Base-by-base conservation (phyloP, 1,140 invertebrate species). In the Kradibia gibbosae region DNA sequence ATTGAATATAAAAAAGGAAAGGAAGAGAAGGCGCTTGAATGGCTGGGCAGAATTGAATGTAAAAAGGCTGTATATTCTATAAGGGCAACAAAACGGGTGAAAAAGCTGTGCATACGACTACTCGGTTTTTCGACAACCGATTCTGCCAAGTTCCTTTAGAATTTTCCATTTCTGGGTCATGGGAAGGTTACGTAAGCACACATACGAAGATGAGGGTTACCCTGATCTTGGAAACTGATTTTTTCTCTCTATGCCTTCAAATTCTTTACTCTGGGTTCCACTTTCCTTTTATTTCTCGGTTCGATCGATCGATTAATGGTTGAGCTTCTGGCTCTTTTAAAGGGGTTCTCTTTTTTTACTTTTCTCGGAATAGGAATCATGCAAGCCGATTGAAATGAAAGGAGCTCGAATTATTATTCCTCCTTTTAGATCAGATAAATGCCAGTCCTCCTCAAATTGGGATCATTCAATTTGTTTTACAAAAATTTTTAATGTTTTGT, bases 141-240 rank as follows among this genome's bases (percentile, higher is more conserved):
- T 87, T 88, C 85, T 84, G 72, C 73, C 82, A 86, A 78, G 48
- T 62, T 87, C 86, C 89, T 88, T 89, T 90, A 89, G 83, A 91
- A 90, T 88, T 88, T 87, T 85, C 83, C 71, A 85, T 88, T 91
- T 90, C 88, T 90, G 81, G 90, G 89, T 91, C 90, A 91, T 91
- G 90, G 89, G 90, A 91, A 91, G 88, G 85, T 87, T 85, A 48
- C 84, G 78, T 86, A 87, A 85, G 81, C 78, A 67, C 57, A 55
- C 17, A n/a, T 34, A 55, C 7, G 3, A 31, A 82, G 42, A 70
- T 55, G 65, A 82, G 81, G 80, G 85, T 86, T 89, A 83, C 87
- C 86, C 87, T 85, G 88, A 90, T 90, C 89, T 88, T 88, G 89
- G 88, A 90, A 90, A 90, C 86, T 88, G 88, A 90, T 90, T 88